A percentile compares a stretch with the other conserved stretches of the same genome.
Conservation (phyloP, 2,888 invertebrate species). For the Drosophila infuscata region DNA sequence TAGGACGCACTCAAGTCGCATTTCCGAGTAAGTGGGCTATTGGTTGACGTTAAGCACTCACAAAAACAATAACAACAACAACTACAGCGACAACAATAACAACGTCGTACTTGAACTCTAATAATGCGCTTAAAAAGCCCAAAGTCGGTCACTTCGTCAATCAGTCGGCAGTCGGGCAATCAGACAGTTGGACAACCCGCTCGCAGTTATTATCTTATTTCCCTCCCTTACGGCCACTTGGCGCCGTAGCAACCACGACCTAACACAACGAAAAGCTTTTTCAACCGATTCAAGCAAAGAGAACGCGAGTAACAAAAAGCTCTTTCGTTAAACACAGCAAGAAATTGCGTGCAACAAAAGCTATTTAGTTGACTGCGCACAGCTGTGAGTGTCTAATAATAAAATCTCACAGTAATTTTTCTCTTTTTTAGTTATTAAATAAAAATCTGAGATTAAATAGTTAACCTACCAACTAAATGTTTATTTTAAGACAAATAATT, state of each 20-base stretch:
- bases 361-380: not conserved
- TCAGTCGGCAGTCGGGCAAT: conserved; percentile 26
- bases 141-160: conserved; percentile 35
- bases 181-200: conserved; percentile 36
- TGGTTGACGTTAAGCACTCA: conserved; percentile 9
- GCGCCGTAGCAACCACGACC: conserved; percentile 57
- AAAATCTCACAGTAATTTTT: not conserved
- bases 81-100: not conserved
- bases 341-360: conserved; percentile 18
- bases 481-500: not conserved
- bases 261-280: conserved; percentile 73
- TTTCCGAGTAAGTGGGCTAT: conserved; percentile 19
- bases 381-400: not conserved
- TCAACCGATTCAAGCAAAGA: conserved; percentile 8
- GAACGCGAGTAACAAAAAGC: conserved; percentile 44
- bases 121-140: conserved; percentile 64
- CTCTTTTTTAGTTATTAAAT: not conserved
- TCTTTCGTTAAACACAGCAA: conserved; percentile 42
- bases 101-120: conserved; percentile 53
- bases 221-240: conserved; percentile 1
- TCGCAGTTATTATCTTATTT: conserved; percentile 32
- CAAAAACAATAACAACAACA: conserved; percentile 18
- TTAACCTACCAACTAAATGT: not conserved
- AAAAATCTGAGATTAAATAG: not conserved
- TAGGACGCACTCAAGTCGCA: conserved; percentile 46